phyloP scores from a whole-genome alignment of 2,113 vertebrate species.

The Hyperoodon ampullatus region DNA sequence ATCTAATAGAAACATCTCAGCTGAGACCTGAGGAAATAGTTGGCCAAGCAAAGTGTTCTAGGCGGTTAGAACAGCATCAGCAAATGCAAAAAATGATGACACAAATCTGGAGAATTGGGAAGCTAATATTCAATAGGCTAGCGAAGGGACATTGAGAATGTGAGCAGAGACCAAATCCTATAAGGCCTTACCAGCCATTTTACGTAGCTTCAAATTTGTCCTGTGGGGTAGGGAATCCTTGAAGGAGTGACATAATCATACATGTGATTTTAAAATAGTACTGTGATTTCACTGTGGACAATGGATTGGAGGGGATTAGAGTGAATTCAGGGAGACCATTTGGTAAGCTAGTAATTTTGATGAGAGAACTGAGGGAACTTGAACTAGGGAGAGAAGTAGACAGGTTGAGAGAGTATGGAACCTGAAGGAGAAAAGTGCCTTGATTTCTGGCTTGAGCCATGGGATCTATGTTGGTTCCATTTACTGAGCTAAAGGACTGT shows the following conservation, averaged over 20 bases:
- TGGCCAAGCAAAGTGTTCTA: neutral
- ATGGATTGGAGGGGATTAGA: neutral
- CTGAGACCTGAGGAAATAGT: neutral
- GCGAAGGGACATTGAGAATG: neutral
- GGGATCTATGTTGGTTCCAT: neutral
- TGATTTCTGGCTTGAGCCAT: neutral
- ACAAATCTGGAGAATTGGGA: neutral
- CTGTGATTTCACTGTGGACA: neutral
- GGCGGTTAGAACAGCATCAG: neutral
- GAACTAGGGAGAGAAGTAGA: neutral
- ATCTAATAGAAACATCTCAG: neutral
- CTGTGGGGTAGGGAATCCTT: neutral
- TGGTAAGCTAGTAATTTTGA: neutral
- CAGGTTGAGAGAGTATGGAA: neutral
- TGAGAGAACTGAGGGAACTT: neutral
- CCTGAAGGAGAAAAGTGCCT: neutral
- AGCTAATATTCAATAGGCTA: neutral
- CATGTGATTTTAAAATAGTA: conserved; percentile 23
- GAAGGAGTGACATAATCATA: conserved; percentile 16
- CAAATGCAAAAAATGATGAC: neutral
- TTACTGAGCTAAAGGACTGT: neutral
- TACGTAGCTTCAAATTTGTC: neutral
- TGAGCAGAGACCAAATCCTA: neutral
- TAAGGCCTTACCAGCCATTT: neutral
- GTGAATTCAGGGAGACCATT: neutral